A percentile compares a stretch with the other conserved stretches of the same genome.
These are phyloP conservation scores for Cygnus olor DNA, from an alignment of 2,797 vertebrate species.

Conservation along the genomic window DNA sequence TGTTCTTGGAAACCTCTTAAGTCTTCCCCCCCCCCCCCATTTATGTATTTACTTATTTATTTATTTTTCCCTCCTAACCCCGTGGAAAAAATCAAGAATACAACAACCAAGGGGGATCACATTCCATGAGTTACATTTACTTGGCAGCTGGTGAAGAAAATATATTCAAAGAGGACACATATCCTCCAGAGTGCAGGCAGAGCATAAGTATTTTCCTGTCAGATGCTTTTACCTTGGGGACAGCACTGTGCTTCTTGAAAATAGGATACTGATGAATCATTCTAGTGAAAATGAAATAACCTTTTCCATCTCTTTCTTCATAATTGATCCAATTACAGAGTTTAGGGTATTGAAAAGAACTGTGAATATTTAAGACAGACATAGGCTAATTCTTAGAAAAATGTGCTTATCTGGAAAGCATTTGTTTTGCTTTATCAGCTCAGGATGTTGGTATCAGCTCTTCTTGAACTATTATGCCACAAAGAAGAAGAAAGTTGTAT, in stretches of 20 bases:
- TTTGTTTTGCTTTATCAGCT: not conserved
- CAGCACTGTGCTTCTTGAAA: not conserved
- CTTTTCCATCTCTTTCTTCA: not conserved
- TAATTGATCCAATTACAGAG: not conserved
- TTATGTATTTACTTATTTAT: too few species aligned
- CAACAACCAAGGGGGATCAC: not conserved
- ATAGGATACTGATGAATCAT: not conserved
- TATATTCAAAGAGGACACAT: not conserved
- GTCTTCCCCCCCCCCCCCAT: not conserved
- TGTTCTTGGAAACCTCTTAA: not conserved
- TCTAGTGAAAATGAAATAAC: constrained; percentile 19
- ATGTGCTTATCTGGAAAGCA: not conserved
- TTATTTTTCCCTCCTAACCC: too few species aligned
- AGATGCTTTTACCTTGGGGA: not conserved
- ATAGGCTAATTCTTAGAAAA: not conserved
- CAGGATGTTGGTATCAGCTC: not conserved
- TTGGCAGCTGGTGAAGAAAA: not conserved
- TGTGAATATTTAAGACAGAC: not conserved
- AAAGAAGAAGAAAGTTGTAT: not conserved
- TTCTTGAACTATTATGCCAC: not conserved
- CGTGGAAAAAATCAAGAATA: not conserved
- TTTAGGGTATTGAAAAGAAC: not conserved
- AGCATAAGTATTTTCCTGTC: not conserved
- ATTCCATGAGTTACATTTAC: not conserved
- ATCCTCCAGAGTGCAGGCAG: not conserved